phyloP scores from a whole-genome alignment of 2,113 vertebrate genomes.

The Ophiodon elongatus region DNA sequence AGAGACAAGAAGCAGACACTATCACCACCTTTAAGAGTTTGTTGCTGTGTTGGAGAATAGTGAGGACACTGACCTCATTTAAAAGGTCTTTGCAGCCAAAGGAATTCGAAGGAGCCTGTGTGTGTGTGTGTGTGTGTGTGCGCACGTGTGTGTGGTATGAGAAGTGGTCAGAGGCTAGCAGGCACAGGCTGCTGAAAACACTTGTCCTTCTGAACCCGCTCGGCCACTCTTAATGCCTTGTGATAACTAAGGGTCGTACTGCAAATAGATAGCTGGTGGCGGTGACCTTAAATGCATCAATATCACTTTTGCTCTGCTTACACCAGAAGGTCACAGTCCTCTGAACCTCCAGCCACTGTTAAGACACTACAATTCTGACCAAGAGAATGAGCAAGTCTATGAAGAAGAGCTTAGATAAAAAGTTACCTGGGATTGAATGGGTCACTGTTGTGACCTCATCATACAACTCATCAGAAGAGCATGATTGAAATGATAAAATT shows the following conservation, averaged over 20 bases:
- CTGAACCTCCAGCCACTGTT: not conserved
- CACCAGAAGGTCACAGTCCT: slow-evolving; percentile 57
- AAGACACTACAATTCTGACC: not conserved
- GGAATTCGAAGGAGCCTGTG: slow-evolving; percentile 20
- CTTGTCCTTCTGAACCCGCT: no score
- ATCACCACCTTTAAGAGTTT: slow-evolving; percentile 18
- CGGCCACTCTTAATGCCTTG: slow-evolving; percentile 26
- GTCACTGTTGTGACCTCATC: not conserved
- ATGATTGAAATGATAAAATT: not conserved
- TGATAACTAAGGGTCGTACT: slow-evolving; percentile 42
- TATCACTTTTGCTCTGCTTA: slow-evolving; percentile 53
- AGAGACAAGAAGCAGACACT: not conserved
- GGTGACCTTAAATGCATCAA: slow-evolving; percentile 44
- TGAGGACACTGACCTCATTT: slow-evolving; percentile 34
- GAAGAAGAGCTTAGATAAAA: not conserved
- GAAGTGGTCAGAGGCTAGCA: slow-evolving; percentile 42
- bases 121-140: slow-evolving; percentile 5
- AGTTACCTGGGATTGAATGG: not conserved
- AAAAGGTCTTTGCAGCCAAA: slow-evolving; percentile 12
- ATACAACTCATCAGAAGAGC: not conserved
- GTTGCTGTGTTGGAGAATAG: slow-evolving; percentile 10
- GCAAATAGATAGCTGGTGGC: slow-evolving; percentile 39
- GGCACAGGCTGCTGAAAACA: slow-evolving; percentile 49
- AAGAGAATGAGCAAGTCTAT: not conserved
- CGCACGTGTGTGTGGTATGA: slow-evolving; percentile 10